phyloP scores from a whole-genome alignment of 1,140 invertebrate genomes.

The Halesus radiatus region DNA sequence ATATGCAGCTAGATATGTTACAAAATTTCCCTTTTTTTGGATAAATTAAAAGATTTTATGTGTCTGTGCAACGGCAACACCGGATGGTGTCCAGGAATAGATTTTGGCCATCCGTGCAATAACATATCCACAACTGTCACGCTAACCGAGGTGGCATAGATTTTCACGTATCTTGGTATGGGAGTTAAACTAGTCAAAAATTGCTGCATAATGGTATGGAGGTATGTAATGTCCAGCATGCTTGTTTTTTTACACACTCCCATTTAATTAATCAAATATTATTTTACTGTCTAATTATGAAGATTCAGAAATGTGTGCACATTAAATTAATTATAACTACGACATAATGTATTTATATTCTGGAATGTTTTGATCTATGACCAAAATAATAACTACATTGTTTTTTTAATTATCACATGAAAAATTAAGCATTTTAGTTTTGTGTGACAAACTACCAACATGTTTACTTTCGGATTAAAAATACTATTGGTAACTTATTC shows the following conservation, averaged over 20 bases:
- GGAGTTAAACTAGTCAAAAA: constrained; percentile 42
- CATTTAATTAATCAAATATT: too few species aligned
- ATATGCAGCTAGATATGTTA: too few species aligned
- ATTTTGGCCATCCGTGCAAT: constrained; percentile 22
- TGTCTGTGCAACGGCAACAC: not conserved
- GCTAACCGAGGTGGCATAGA: not conserved
- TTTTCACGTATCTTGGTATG: constrained; percentile 1
- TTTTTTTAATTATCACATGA: not conserved
- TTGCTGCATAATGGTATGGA: constrained; percentile 45
- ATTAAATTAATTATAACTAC: not conserved
- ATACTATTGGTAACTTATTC: too few species aligned
- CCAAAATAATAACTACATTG: too few species aligned
- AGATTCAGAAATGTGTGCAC: not conserved
- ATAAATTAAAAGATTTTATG: not conserved
- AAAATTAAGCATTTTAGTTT: not conserved
- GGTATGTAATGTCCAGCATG: constrained; percentile 4
- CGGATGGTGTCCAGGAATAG: not conserved
- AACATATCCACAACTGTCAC: constrained; percentile 20
- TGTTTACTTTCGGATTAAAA: too few species aligned
- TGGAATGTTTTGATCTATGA: not conserved
- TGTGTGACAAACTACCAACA: too few species aligned
- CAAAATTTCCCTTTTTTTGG: not conserved
- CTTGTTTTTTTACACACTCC: too few species aligned
- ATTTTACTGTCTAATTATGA: too few species aligned
- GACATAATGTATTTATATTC: not conserved